Evolutionary conservation across 2,888 invertebrate species (phyloP).

Genomic region (Callyntrura guangdongensis): DNA sequence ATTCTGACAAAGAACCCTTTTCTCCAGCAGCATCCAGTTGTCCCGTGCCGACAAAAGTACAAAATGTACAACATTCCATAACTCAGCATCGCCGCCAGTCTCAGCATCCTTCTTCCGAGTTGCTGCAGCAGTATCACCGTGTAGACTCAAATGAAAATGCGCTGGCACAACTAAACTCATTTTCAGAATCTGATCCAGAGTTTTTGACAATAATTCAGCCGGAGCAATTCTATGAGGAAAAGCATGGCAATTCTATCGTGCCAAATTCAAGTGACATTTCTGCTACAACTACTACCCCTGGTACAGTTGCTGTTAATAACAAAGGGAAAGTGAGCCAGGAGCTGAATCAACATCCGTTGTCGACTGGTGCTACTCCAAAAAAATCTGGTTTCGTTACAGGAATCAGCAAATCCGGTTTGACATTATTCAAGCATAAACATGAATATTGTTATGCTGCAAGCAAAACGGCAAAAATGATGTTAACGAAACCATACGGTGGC

Average conservation of each 20-base stretch:
- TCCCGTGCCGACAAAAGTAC: slow-evolving; percentile 19
- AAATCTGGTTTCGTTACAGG: slow-evolving; percentile 1
- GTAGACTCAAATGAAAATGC: background rate
- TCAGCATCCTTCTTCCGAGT: slow-evolving; percentile 1
- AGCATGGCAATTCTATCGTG: slow-evolving; percentile 58
- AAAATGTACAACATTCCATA: slow-evolving; percentile 13
- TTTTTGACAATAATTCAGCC: slow-evolving; percentile 70
- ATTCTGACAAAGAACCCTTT: slow-evolving; percentile 33
- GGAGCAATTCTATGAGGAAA: slow-evolving; percentile 58
- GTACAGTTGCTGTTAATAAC: slow-evolving; percentile 26
- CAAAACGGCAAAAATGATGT: background rate
- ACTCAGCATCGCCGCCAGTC: slow-evolving; percentile 15
- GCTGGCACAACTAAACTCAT: slow-evolving; percentile 35
- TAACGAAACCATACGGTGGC: background rate
- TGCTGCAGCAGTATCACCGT: background rate
- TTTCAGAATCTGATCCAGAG: slow-evolving; percentile 68
- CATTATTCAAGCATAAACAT: slow-evolving; percentile 67
- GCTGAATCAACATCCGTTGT: slow-evolving; percentile 14
- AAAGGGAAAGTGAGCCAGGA: slow-evolving; percentile 42
- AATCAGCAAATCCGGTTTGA: slow-evolving; percentile 68
- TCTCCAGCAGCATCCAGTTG: slow-evolving; percentile 17
- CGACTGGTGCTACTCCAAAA: background rate
- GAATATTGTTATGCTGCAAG: slow-evolving; percentile 17
- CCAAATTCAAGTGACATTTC: slow-evolving; percentile 20
- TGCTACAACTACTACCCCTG: background rate